phyloP scores from a whole-genome alignment of 2,797 vertebrate genomes.

The Sternarchorhynchus goeldii region DNA sequence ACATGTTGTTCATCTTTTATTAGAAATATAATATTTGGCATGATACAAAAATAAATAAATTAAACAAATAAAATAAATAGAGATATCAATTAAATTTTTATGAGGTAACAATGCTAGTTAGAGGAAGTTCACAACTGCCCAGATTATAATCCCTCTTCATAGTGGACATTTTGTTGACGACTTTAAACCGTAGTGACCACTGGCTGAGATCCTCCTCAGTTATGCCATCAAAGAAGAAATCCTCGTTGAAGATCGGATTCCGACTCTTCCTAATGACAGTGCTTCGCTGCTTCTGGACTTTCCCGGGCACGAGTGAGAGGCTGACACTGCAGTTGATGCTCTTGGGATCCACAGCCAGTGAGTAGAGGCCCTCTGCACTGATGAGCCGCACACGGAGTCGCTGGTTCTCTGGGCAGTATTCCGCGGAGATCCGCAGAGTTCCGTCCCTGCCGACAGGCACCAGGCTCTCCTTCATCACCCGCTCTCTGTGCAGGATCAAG shows the following conservation, averaged over 20 bases:
- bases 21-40: conserved; percentile 63
- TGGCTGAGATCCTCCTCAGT: conserved; percentile 76
- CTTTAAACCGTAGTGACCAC: conserved; percentile 82
- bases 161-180: conserved; percentile 82
- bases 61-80: conserved; percentile 61
- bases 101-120: conserved; percentile 70
- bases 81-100: conserved; percentile 39
- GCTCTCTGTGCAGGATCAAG: conserved; percentile 72
- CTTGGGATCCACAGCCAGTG: conserved; percentile 75
- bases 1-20: conserved; percentile 66
- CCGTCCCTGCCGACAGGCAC: conserved; percentile 77
- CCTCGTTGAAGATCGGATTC: conserved; percentile 89
- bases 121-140: conserved; percentile 74
- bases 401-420: conserved; percentile 80
- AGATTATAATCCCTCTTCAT: conserved; percentile 84
- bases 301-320: conserved; percentile 80
- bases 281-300: conserved; percentile 84
- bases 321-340: conserved; percentile 84
- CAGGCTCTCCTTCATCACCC: conserved; percentile 74
- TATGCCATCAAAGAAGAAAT: conserved; percentile 88
- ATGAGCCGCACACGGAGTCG: conserved; percentile 86
- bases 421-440: conserved; percentile 78
- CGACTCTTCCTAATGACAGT: conserved; percentile 85
- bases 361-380: conserved; percentile 81
- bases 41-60: conserved; percentile 68